Conservation (phyloP, 2,888 invertebrate species). For the Amitus sp. region DNA sequence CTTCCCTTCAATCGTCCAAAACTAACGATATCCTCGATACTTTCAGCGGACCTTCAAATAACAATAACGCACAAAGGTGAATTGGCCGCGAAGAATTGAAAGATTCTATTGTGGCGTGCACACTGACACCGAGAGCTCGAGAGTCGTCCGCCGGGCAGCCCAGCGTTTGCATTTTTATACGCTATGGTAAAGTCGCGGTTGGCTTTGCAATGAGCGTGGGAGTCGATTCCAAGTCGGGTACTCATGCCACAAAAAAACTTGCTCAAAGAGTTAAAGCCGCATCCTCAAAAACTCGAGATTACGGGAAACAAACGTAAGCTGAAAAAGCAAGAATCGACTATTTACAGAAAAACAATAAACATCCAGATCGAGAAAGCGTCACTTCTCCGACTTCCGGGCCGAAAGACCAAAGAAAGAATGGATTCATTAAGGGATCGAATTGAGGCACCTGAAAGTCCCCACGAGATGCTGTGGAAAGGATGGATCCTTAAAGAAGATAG, state of each 20-base stretch:
- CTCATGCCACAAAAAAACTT: conserved; percentile 43
- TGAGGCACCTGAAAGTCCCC: conserved; percentile 29
- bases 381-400: not conserved
- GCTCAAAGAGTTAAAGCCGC: conserved; percentile 53
- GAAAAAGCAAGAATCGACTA: not conserved
- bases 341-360: not conserved
- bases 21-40: conserved; percentile 43
- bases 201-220: conserved; percentile 62
- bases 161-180: conserved; percentile 54
- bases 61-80: conserved; percentile 53
- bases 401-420: not conserved
- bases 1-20: not conserved
- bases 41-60: conserved; percentile 54
- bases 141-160: conserved; percentile 44
- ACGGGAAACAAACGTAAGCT: not conserved
- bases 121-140: conserved; percentile 36
- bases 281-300: conserved; percentile 48
- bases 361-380: not conserved
- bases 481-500: conserved; percentile 63
- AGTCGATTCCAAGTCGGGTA: conserved; percentile 56
- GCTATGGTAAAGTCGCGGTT: conserved; percentile 52
- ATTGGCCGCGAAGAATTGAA: conserved; percentile 38
- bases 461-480: conserved; percentile 35
- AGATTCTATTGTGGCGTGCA: conserved; percentile 44
- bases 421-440: not conserved